A percentile compares a stretch with the other conserved stretches of the same genome.
phyloP scores from a whole-genome alignment of 2,113 vertebrate species.

The Crotophaga sulcirostris region DNA sequence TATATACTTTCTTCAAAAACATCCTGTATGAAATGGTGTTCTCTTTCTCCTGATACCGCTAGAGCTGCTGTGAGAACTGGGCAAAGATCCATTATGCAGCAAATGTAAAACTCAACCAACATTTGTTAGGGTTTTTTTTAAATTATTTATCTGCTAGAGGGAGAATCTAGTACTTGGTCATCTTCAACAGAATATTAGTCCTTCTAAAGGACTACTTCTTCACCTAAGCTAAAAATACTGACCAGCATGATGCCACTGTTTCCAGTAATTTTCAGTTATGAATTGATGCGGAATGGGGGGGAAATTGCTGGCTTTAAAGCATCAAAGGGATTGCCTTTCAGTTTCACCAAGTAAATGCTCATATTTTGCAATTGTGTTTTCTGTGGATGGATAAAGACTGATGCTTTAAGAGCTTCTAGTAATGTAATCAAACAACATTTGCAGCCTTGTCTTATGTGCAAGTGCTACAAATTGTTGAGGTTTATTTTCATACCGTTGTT shows the following conservation, averaged over 20 bases:
- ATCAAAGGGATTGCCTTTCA: background rate
- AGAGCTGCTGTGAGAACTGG: background rate
- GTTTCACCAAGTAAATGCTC: background rate
- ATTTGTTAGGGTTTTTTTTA: background rate
- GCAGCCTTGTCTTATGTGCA: background rate
- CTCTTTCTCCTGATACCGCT: background rate
- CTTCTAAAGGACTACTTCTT: background rate
- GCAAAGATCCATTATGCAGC: background rate
- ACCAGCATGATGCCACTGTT: background rate
- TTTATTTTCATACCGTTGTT: background rate
- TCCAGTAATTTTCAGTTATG: background rate
- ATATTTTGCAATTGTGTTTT: background rate
- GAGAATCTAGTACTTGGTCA: background rate
- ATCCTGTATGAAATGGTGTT: background rate
- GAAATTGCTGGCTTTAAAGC: background rate
- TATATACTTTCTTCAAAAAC: background rate
- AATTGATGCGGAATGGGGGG: background rate
- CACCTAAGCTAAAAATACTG: background rate
- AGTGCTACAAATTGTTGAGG: background rate
- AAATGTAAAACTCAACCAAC: background rate
- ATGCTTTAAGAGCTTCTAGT: background rate
- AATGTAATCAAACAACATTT: background rate
- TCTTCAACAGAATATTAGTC: background rate
- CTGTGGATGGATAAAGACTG: background rate
- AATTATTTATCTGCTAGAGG: background rate